phyloP scores from a whole-genome alignment of 1,140 invertebrate genomes.

The Gryllus bimaculatus region DNA sequence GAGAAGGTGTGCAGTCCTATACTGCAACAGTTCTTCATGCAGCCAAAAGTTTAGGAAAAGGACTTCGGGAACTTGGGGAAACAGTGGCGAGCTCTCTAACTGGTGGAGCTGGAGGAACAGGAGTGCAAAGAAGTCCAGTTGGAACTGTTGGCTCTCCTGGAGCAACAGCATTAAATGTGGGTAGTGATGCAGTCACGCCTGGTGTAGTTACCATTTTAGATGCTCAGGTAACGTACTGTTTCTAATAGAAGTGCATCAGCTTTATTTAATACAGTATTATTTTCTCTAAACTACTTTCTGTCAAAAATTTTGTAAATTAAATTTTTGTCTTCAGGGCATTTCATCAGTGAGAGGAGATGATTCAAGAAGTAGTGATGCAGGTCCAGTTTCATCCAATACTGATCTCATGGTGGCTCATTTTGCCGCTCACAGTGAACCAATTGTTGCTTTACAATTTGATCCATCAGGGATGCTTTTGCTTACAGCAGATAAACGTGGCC shows the following conservation, averaged over 20 bases:
- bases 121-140: constrained; percentile 22
- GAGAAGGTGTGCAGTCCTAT: constrained; percentile 72
- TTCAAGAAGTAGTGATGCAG: neutral
- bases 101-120: constrained; percentile 38
- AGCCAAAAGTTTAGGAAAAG: constrained; percentile 82
- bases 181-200: constrained; percentile 45
- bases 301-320: neutral
- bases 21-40: constrained; percentile 91
- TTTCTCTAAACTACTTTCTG: neutral
- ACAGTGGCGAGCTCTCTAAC: constrained; percentile 84
- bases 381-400: constrained; percentile 15
- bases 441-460: constrained; percentile 87
- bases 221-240: constrained; percentile 48
- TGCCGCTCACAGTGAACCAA: constrained; percentile 81
- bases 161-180: neutral
- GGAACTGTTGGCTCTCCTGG: constrained; percentile 20
- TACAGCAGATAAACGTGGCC: constrained; percentile 87
- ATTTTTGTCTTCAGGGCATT: constrained; percentile 6
- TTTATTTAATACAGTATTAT: neutral
- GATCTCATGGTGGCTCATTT: constrained; percentile 87
- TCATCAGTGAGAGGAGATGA: neutral
- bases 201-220: constrained; percentile 85
- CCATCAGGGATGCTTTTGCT: constrained; percentile 82
- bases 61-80: constrained; percentile 81
- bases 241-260: neutral